These are phyloP conservation scores for Callyntrura sp. DNA, from an alignment of 2,888 invertebrate species.

Conservation along the genomic window DNA sequence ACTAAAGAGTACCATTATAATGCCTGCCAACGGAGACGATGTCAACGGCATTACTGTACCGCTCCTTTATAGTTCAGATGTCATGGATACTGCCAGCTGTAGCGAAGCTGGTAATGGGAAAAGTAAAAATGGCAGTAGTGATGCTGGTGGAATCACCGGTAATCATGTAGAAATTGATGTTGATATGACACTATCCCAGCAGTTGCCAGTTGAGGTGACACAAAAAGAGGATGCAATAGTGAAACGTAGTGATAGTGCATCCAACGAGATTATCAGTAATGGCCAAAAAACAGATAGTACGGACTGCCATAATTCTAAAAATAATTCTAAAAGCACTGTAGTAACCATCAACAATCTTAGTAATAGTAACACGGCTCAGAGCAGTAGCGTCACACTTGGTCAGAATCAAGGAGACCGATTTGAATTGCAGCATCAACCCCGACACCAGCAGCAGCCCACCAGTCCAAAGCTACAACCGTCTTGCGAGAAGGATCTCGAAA, in stretches of 20 bases:
- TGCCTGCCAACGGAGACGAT: neutral
- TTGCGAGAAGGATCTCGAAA: conserved; percentile 77
- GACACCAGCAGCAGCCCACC: conserved; percentile 39
- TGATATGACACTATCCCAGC: conserved; percentile 72
- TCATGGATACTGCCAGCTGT: conserved; percentile 14
- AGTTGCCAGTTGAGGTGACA: conserved; percentile 25
- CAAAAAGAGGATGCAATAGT: conserved; percentile 57
- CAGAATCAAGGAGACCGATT: conserved; percentile 23
- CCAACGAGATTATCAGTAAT: conserved; percentile 55
- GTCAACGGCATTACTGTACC: neutral
- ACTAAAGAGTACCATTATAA: conserved; percentile 57
- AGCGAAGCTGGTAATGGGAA: conserved; percentile 51
- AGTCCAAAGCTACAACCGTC: conserved; percentile 71
- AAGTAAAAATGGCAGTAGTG: conserved; percentile 61
- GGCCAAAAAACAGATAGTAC: conserved; percentile 47
- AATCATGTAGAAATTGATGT: conserved; percentile 78
- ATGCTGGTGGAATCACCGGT: conserved; percentile 12
- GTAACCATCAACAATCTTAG: conserved; percentile 60
- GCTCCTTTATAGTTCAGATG: neutral
- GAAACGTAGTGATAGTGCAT: conserved; percentile 45
- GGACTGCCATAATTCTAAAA: conserved; percentile 10
- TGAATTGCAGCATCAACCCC: conserved; percentile 50
- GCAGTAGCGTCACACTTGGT: conserved; percentile 61
- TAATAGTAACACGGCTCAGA: conserved; percentile 30
- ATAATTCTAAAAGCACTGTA: conserved; percentile 24